Conservation (phyloP, 2,113 vertebrate genomes). For the Elachura formosa region DNA sequence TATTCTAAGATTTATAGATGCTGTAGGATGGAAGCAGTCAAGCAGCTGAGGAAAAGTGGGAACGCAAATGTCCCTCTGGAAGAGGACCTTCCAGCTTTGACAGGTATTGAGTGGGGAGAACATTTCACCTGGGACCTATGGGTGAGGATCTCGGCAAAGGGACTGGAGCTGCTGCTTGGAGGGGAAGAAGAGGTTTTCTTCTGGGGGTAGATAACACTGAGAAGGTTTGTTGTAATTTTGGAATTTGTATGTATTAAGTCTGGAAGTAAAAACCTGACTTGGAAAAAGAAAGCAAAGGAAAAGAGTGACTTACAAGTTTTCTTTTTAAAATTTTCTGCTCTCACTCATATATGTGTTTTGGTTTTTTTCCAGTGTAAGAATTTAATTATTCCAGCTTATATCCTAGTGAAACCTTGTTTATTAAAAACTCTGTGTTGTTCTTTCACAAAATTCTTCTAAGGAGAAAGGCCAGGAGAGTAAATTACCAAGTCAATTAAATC, state of each 20-base stretch:
- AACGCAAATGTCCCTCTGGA: not conserved
- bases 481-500: not conserved
- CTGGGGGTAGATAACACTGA: accelerated
- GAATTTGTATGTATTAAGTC: not conserved
- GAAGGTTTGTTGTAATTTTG: not conserved
- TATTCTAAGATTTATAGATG: not conserved
- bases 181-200: not conserved
- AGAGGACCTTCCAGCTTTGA: not conserved
- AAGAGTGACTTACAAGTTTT: not conserved
- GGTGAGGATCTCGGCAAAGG: not conserved
- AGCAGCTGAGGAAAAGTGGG: not conserved
- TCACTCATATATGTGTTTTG: not conserved
- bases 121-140: not conserved
- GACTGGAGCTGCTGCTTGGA: not conserved
- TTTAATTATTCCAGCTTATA: not conserved
- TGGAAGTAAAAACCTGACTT: not conserved
- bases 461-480: not conserved
- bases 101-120: not conserved
- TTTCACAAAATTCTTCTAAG: not conserved
- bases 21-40: not conserved
- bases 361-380: not conserved
- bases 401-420: not conserved
- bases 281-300: not conserved
- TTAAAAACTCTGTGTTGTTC: not conserved
- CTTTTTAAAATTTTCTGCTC: not conserved